A percentile compares a stretch with the other conserved stretches of the same genome.
Conservation (phyloP, 2,888 invertebrate species). For the Thecophora atra region DNA sequence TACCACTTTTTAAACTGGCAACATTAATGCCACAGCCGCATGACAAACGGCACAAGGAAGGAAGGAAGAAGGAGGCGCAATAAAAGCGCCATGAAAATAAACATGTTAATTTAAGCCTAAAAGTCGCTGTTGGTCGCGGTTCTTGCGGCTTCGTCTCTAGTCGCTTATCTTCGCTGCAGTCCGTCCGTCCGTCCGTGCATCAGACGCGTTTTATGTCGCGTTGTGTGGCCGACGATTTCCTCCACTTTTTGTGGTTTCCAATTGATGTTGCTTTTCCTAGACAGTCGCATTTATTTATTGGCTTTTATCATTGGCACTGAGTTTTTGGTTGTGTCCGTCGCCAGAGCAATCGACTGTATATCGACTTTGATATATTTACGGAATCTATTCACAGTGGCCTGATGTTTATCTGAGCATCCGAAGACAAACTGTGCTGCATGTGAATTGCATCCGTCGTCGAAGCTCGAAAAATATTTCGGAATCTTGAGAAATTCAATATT, state of each 20-base stretch:
- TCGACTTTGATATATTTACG: background rate
- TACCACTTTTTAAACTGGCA: background rate
- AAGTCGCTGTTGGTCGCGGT: slow-evolving; percentile 20
- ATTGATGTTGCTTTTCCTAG: background rate
- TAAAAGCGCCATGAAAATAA: slow-evolving; percentile 14
- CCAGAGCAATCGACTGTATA: background rate
- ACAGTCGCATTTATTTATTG: no score
- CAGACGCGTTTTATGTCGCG: background rate
- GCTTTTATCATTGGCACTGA: no score
- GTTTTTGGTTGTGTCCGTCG: no score
- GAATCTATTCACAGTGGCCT: background rate
- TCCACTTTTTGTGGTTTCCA: no score
- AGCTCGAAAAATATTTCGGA: no score
- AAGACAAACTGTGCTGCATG: no score
- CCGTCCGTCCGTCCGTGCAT: slow-evolving; percentile 9
- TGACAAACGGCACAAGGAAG: background rate
- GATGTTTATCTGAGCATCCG: background rate
- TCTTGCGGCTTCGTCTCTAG: slow-evolving; percentile 13
- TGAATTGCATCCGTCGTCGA: no score
- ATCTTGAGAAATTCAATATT: no score
- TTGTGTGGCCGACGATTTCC: background rate
- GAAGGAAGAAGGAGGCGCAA: background rate
- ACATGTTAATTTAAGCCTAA: slow-evolving; percentile 6
- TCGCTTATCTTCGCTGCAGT: background rate
- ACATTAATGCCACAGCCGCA: background rate